These are phyloP conservation scores for Terebella lapidaria DNA, from an alignment of 2,888 invertebrate species.

Conservation along the genomic window DNA sequence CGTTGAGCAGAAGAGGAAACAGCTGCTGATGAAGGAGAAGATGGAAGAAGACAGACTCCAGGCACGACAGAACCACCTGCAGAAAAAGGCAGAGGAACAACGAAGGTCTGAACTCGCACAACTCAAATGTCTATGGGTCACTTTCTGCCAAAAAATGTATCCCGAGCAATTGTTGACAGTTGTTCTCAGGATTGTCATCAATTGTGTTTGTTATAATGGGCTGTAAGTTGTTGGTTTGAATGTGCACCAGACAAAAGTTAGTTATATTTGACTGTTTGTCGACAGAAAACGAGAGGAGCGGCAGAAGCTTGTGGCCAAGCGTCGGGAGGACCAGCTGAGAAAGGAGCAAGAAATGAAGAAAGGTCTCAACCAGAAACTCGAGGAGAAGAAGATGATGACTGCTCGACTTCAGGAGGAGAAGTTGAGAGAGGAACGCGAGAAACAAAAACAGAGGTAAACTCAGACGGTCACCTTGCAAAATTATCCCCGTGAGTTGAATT, in stretches of 20 bases:
- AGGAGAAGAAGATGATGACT: background rate
- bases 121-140: no score
- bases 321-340: background rate
- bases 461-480: background rate
- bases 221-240: no score
- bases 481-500: background rate
- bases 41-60: background rate
- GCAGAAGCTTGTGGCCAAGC: background rate
- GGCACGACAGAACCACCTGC: background rate
- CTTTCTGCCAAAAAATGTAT: no score
- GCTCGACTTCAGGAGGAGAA: background rate
- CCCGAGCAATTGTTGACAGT: no score
- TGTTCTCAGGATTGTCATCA: no score
- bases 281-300: slow-evolving; percentile 2
- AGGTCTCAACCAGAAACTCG: background rate
- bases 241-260: no score
- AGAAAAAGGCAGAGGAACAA: background rate
- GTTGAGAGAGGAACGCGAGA: background rate
- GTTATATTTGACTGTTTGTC: no score
- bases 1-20: background rate
- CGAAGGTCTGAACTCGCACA: background rate
- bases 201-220: no score
- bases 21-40: background rate
- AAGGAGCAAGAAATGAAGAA: background rate
- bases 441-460: background rate